phyloP scores from a whole-genome alignment of 1,140 invertebrate species.

The Ridgeia piscesae region DNA sequence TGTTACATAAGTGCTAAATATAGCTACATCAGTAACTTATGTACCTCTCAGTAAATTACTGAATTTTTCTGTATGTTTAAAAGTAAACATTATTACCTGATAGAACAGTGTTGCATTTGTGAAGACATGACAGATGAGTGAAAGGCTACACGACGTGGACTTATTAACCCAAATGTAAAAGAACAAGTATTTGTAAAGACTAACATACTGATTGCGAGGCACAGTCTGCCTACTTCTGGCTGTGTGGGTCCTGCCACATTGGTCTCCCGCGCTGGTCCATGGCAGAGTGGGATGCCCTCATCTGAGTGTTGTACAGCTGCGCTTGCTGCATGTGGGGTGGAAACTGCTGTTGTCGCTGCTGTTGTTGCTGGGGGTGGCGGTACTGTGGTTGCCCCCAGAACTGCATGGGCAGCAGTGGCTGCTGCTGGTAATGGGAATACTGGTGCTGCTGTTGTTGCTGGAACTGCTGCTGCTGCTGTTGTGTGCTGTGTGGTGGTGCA shows the following conservation, averaged over 20 bases:
- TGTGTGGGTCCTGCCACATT: neutral
- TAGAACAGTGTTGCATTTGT: too few relatives aligned
- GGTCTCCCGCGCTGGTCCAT: neutral
- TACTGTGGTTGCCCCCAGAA: slow-evolving; percentile 19
- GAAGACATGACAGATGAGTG: too few relatives aligned
- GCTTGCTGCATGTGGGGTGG: slow-evolving; percentile 11
- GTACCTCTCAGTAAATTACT: too few relatives aligned
- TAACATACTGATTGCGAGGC: neutral
- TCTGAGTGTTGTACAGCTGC: neutral
- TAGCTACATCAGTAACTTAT: too few relatives aligned
- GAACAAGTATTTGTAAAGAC: neutral
- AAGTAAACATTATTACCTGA: too few relatives aligned
- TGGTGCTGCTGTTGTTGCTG: slow-evolving; percentile 30
- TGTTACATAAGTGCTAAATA: too few relatives aligned
- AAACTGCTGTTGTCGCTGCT: slow-evolving; percentile 23
- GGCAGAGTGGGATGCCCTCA: neutral
- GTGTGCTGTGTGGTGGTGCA: slow-evolving; percentile 10
- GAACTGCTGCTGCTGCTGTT: slow-evolving; percentile 25
- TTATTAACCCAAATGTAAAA: too few relatives aligned
- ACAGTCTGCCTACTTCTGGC: neutral
- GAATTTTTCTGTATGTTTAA: too few relatives aligned
- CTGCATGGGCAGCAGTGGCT: slow-evolving; percentile 18
- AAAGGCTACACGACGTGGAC: too few relatives aligned
- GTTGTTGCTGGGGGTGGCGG: slow-evolving; percentile 23
- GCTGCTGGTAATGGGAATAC: slow-evolving; percentile 21